Percentiles rank a stretch among this genome's conserved stretches.
Conservation (phyloP, 2,888 invertebrate species). For the Dynastes grantii region DNA sequence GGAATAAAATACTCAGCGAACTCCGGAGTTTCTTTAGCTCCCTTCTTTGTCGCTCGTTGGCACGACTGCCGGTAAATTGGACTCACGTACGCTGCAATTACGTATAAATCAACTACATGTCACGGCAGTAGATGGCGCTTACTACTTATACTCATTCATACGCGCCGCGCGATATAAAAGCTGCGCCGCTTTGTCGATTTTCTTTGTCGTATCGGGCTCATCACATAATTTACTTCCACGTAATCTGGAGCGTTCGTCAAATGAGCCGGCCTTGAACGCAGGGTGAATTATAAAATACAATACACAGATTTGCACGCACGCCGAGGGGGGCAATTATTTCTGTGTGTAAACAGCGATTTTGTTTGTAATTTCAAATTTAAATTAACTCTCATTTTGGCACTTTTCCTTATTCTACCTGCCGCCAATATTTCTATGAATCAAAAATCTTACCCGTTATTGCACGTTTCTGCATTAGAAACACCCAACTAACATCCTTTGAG, state of each 20-base stretch:
- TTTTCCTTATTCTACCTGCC: too few species aligned
- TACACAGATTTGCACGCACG: too few species aligned
- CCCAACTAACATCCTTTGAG: too few species aligned
- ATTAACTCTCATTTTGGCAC: too few species aligned
- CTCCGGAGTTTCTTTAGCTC: background rate
- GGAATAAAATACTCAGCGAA: conserved; percentile 37
- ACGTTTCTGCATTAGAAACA: too few species aligned
- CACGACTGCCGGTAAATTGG: conserved; percentile 23
- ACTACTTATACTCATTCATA: conserved; percentile 10
- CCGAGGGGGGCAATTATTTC: too few species aligned
- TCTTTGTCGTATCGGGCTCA: conserved; percentile 26
- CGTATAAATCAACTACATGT: conserved; percentile 38
- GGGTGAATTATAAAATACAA: conserved; percentile 13
- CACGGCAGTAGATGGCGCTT: conserved; percentile 31
- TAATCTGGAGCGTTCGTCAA: conserved; percentile 32
- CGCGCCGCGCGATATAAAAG: conserved; percentile 20
- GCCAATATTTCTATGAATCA: too few species aligned
- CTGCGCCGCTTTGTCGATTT: conserved; percentile 13
- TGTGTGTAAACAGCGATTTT: too few species aligned
- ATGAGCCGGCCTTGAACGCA: conserved; percentile 10
- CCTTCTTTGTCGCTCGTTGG: background rate
- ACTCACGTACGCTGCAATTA: conserved; percentile 40
- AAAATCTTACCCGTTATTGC: too few species aligned
- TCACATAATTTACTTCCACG: conserved; percentile 39
- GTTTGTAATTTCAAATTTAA: too few species aligned